Evolutionary conservation across 2,797 vertebrate genomes (phyloP).

Genomic region (Amniataba percoides): DNA sequence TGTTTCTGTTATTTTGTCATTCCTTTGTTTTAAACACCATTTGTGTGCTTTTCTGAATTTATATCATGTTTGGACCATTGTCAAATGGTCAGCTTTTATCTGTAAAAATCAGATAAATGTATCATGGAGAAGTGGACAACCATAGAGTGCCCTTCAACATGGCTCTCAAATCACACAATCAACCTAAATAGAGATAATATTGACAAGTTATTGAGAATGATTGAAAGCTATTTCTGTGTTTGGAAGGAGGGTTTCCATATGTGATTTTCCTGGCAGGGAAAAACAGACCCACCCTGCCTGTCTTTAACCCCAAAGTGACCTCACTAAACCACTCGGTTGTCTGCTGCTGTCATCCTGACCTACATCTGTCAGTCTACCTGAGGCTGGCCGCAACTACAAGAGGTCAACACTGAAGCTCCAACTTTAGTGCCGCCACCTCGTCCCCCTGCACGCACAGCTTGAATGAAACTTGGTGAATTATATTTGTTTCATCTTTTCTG

Average conservation of each 20-base stretch:
- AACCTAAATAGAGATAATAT: constrained; percentile 11
- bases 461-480: background rate
- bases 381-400: constrained; percentile 13
- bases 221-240: constrained; percentile 47
- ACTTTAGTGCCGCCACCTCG: background rate
- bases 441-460: background rate
- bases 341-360: constrained; percentile 61
- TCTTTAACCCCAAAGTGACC: constrained; percentile 69
- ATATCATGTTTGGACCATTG: background rate
- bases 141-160: background rate
- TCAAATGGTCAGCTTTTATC: background rate
- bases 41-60: constrained; percentile 25
- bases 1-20: constrained; percentile 24
- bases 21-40: background rate
- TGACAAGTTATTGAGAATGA: constrained; percentile 27
- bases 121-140: background rate
- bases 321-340: constrained; percentile 55
- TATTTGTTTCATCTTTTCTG: background rate
- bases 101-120: background rate
- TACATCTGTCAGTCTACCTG: constrained; percentile 57
- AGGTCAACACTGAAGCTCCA: constrained; percentile 22
- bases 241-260: constrained; percentile 66
- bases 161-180: constrained; percentile 16
- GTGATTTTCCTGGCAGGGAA: constrained; percentile 68
- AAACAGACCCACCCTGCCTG: constrained; percentile 74